Base-by-base conservation (phyloP, 1,140 invertebrate species). In the Trigoniulus corallinus region DNA sequence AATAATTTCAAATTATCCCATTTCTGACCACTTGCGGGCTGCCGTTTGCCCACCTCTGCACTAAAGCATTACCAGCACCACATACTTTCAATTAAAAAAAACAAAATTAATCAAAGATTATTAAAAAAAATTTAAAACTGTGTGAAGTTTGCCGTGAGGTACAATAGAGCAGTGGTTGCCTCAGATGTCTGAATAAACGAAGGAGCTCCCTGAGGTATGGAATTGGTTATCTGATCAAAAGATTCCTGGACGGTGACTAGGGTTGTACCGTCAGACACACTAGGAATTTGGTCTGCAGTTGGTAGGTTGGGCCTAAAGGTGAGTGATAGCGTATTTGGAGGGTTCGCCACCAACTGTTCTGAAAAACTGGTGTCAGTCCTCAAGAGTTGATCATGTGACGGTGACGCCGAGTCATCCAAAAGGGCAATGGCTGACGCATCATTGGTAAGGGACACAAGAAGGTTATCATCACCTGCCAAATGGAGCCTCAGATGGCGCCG, bases 401-500 rank as follows among this genome's bases (percentile, higher is more conserved):
- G n/a, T n/a, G n/a, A n/a, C n/a, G n/a, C n/a, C n/a, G n/a, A n/a
- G n/a, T n/a, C n/a, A n/a, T n/a, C n/a, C n/a, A n/a, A n/a, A n/a
- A n/a, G n/a, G n/a, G n/a, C n/a, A n/a, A n/a, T n/a, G n/a, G n/a
- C n/a, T n/a, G n/a, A n/a, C n/a, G n/a, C n/a, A n/a, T n/a, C n/a
- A n/a, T n/a, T n/a, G n/a, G n/a, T n/a, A n/a, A n/a, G n/a, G n/a
- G n/a, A n/a, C n/a, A n/a, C n/a, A n/a, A n/a, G n/a, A n/a, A n/a
- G n/a, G n/a, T n/a, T n/a, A n/a, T 54, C 47, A 2, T 39, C 22
- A 1, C 23, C 39, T 54, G 53, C 52, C 52, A 34, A 40, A 51
- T 70, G 69, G 12, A 62, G 62, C 18, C 63, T 61, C 42, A 60
- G 54, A 54, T 71, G 69, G 1, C 67, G 58, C 20, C 60, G 57